Base-by-base conservation (phyloP, 2,113 vertebrate genomes). In the Saguinus midas region DNA sequence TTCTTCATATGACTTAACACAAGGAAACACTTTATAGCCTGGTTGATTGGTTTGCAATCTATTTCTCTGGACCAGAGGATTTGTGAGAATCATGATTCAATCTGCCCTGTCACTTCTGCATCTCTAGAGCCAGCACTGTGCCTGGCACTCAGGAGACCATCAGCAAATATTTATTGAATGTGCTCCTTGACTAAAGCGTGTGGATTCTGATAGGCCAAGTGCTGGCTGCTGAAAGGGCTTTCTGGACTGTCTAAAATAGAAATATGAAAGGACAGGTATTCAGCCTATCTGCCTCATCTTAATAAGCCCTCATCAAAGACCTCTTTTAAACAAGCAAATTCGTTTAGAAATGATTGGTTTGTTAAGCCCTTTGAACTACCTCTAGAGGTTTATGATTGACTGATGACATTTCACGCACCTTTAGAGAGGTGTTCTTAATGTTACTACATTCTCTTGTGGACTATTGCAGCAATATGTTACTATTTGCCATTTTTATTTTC, bases 401-500 rank as follows among this genome's bases (percentile, higher is more conserved):
- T 72, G 52, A n/a, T 92, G 96, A 87, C 79, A 97, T 96, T 97
- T 94, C 12, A 8, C n/a, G 8, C 6, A 87, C 50, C 50, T 95
- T 95, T 85, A 20, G 4, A 78, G 64, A 82, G 23, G 27, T 84
- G 50, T 80, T 95, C 52, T 90, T 90, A 85, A 82, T 45, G 75
- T 64, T 50, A 35, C 35, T 83, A 57, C 52, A 52, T 90, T 93
- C 89, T 97, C 75, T 94, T 18, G 0, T 78, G 84, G 58, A 95
- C 75, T 91, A 12, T 93, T 97, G 73, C 75, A 94, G 80, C 40
- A 95, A 66, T 84, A 55, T 32, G 45, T 21, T 88, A 61, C 66
- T 88, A 20, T 81, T 79, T 92, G 43, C 70, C 70, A 97, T 87
- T 97, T 97, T 96, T 96, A 87, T 97, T 97, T 96, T 95, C 35